Evolutionary conservation across 2,113 vertebrate genomes (phyloP).

Genomic region (Ardeotis arabs): DNA sequence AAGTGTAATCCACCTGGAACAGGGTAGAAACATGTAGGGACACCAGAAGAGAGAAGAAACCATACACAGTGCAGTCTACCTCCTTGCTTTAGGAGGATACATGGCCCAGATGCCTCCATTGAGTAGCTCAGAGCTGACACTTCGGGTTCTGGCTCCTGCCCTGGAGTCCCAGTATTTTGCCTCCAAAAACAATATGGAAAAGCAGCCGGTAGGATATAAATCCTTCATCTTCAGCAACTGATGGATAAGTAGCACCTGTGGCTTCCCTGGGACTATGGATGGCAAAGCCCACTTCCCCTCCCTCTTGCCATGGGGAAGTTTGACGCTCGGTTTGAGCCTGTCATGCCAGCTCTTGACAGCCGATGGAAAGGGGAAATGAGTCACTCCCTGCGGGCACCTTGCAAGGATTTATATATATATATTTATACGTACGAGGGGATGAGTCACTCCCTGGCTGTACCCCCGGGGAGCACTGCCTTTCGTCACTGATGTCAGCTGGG

Average conservation of each 20-base stretch:
- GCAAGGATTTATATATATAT: neutral
- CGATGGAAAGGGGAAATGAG: neutral
- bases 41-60: neutral
- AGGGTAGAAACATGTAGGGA: neutral
- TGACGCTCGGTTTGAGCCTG: rapidly evolving
- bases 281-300: neutral
- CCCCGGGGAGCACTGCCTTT: neutral
- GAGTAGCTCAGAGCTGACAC: neutral
- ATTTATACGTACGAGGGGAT: neutral
- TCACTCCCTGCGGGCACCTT: neutral
- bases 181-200: neutral
- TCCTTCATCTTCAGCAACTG: neutral
- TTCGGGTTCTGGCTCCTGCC: neutral
- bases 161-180: neutral
- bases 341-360: rapidly evolving
- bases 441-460: neutral
- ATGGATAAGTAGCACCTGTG: rapidly evolving
- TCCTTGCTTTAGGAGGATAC: rapidly evolving
- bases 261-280: neutral
- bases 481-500: rapidly evolving
- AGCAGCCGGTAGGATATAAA: neutral
- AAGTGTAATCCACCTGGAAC: neutral
- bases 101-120: rapidly evolving
- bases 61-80: neutral
- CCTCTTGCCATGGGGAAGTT: neutral